Evolutionary conservation across 2,888 invertebrate species (phyloP), one percentile per base, ranked within the genome.

Genomic region (Coleophora flavipennella): DNA sequence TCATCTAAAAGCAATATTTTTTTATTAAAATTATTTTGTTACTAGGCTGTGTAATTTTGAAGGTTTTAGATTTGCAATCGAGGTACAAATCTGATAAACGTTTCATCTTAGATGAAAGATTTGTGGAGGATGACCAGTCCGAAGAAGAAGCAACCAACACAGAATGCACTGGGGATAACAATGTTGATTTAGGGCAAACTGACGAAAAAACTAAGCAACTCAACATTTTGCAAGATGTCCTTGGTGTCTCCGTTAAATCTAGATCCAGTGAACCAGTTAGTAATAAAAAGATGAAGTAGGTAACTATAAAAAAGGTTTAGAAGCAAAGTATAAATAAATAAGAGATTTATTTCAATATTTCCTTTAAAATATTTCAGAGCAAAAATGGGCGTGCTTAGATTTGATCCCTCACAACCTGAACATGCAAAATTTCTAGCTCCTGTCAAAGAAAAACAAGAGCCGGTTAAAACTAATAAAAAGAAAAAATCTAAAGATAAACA

Each of bases 71-170:
- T 70, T 83, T 94, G 52, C 92, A 94, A 83, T 87, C 89, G 35
- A 87, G 87, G 56, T 90, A 87, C 72, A 91, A 91, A 63, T 88
- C 90, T 63, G 95, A 95, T 76, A 87, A 90, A 56, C 87, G 95
- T 59, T 95, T 95, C 74, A 77, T 81, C 49, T 80, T 95, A 58
- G 91, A 93, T 73, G 86, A 90, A 55, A 87, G 91, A 50, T 95
- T 95, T 68, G 72, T 89, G 36, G 90, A 91, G 36, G 86, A 87
- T 35, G 37, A 68, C 51, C 43, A 56, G 25, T 56, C 67, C 41
- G 61, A 62, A 39, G 68, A 70, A 44, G 85, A 86, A 33, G 10
- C 7, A 9, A 29, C 29, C 1, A 28, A 36, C 13, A 10, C 14
- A 7, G 3, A 33, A 31, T 38, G 34, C 31, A 20, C 57, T 26